Evolutionary conservation across 2,797 vertebrate genomes (phyloP), one percentile per base, ranked within the genome.

Genomic region (Anabacerthia variegaticeps): DNA sequence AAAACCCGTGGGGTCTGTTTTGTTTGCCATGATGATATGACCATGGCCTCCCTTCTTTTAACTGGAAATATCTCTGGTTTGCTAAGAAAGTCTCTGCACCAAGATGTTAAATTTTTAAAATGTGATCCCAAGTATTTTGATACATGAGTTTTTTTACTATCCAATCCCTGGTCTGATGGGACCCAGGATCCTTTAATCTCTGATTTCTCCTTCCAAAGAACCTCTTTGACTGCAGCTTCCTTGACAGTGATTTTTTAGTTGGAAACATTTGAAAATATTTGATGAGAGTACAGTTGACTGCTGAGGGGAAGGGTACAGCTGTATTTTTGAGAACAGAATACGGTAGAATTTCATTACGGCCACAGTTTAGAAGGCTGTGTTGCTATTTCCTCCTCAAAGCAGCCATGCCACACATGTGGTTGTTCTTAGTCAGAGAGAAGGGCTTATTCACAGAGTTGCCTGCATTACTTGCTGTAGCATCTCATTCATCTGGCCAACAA

Each of bases 111-210:
- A 12, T 74, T 82, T 91, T 59, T 26, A 20, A 83, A 76, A 77
- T 49, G 23, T 59, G 20, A 49, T 11, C 7, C 11, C 12, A 49
- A 16, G 8, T 61, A 37, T 58, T 9, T 7, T 65, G 12, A 20
- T 59, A 22, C 0, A 0, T 67, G 20, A 5, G 2, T 1, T 13
- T 74, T 83, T 63, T 23, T 65, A 34, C 24, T 80, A 2, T 71
- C 12, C 9, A 2, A 19, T 74, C 11, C 30, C 26, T 65, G 15
- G 13, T 24, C 9, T 71, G 20, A 3, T 68, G 24, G 67, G 14
- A 37, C 52, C 14, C 28, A 48, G 43, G 24, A 32, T 14, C 32
- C 12, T 36, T 88, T 61, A n/a, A 32, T 54, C 13, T 71, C 28
- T 66, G 30, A 14, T 83, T 71, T 89, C 80, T 39, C 8, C 26